A percentile compares a stretch with the other conserved stretches of the same genome.
Conservation (phyloP, 2,113 vertebrate species). For the Thomomys bottae region DNA sequence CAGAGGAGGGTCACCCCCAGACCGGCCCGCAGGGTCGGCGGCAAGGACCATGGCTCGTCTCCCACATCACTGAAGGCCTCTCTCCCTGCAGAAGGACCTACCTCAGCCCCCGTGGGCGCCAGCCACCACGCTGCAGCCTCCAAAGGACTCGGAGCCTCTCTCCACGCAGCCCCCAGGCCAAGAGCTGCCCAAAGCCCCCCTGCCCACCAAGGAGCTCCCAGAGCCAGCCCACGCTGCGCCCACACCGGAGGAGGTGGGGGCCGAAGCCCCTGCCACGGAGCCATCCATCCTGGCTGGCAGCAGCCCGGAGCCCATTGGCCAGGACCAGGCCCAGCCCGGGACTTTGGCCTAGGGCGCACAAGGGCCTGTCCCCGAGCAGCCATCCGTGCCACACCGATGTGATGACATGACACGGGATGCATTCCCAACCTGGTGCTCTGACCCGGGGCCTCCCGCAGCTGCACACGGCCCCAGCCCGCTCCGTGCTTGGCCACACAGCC, state of each 20-base stretch:
- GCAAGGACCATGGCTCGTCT: too few relatives aligned
- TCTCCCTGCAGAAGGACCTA: constrained; percentile 85
- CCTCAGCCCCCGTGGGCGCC: constrained; percentile 90
- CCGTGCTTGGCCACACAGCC: neutral
- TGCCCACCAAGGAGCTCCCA: constrained; percentile 64
- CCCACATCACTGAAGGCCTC: neutral
- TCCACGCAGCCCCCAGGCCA: constrained; percentile 42
- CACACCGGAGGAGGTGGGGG: constrained; percentile 53
- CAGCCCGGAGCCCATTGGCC: neutral
- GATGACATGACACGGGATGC: neutral
- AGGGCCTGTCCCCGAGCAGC: neutral
- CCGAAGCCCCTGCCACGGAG: neutral
- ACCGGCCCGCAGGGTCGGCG: too few relatives aligned
- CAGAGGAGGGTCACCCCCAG: too few relatives aligned
- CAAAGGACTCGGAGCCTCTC: constrained; percentile 24
- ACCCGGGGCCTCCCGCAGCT: neutral
- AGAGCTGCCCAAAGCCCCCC: constrained; percentile 74
- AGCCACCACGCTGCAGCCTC: constrained; percentile 53
- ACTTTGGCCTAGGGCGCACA: constrained; percentile 76
- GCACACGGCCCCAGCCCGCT: neutral
- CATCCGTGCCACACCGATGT: neutral
- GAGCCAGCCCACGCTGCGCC: neutral
- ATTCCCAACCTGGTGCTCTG: constrained; percentile 60
- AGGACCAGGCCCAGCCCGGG: constrained; percentile 50
- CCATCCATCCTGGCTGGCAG: neutral